Percentiles rank a stretch among this genome's conserved stretches.
phyloP scores from a whole-genome alignment of 1,140 invertebrate species.

The Popillia japonica region DNA sequence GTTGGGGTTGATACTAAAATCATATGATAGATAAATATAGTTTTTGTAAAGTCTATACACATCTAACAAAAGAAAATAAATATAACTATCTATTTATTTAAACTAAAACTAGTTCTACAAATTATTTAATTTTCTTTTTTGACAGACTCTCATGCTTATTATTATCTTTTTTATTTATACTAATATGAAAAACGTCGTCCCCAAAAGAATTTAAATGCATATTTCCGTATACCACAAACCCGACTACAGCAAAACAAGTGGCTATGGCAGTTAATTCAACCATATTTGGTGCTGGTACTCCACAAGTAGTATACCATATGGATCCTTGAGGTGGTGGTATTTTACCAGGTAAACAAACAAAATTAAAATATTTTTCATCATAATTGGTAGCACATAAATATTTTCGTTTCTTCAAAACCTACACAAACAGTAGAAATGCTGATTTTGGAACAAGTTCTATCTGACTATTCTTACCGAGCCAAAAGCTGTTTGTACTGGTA shows the following conservation, averaged over 20 bases:
- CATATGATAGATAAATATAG: too few species aligned
- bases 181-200: conserved; percentile 35
- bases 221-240: conserved; percentile 51
- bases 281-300: conserved; percentile 68
- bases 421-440: conserved; percentile 32
- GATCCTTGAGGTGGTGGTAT: conserved; percentile 63
- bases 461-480: conserved; percentile 66
- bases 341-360: conserved; percentile 70
- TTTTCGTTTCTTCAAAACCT: conserved; percentile 75
- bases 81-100: too few species aligned
- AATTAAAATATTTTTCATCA: conserved; percentile 80
- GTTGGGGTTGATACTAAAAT: too few species aligned
- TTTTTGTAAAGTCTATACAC: too few species aligned
- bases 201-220: conserved; percentile 50
- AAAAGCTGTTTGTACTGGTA: conserved; percentile 69
- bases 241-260: conserved; percentile 48
- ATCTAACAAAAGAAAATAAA: too few species aligned
- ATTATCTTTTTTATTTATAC: not conserved
- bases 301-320: conserved; percentile 83
- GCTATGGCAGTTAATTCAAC: conserved; percentile 52
- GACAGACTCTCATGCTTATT: not conserved
- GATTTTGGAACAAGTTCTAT: not conserved
- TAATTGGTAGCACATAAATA: conserved; percentile 77
- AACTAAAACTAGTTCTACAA: too few species aligned
- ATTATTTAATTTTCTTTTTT: conserved; percentile 16